A percentile compares a stretch with the other conserved stretches of the same genome.
phyloP scores from a whole-genome alignment of 1,140 invertebrate species.

The Tyrophagus putrescentiae region DNA sequence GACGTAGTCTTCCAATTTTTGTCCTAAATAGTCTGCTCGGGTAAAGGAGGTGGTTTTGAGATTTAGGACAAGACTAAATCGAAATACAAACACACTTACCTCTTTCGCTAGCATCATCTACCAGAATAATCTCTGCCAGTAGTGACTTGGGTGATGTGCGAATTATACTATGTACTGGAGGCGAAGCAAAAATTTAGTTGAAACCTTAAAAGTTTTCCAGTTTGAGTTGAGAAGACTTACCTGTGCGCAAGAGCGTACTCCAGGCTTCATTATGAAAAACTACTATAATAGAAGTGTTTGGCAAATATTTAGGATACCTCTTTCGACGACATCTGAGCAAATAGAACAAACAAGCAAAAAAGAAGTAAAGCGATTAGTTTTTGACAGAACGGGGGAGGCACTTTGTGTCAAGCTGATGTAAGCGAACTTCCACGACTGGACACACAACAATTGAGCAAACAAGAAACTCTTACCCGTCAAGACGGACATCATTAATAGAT shows the following conservation, averaged over 20 bases:
- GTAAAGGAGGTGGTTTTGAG: not conserved
- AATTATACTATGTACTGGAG: constrained; percentile 35
- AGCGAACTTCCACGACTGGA: too few relatives aligned
- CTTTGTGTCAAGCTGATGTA: too few relatives aligned
- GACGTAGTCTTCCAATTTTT: constrained; percentile 76
- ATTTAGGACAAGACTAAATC: constrained; percentile 19
- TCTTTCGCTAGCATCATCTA: constrained; percentile 39
- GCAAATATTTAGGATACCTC: constrained; percentile 26
- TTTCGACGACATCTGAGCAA: constrained; percentile 26
- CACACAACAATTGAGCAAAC: too few relatives aligned
- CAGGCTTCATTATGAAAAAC: constrained; percentile 42
- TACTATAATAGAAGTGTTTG: constrained; percentile 36
- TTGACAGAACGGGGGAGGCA: too few relatives aligned
- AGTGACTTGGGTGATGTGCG: constrained; percentile 34
- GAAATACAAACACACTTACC: constrained; percentile 24
- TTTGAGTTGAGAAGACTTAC: constrained; percentile 1
- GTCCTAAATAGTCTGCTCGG: constrained; percentile 64
- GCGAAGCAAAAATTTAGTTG: not conserved
- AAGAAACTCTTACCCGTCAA: constrained; percentile 55
- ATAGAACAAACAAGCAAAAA: not conserved
- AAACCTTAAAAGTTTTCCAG: not conserved
- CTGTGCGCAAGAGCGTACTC: constrained; percentile 37
- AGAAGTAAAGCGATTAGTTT: not conserved
- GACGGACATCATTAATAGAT: constrained; percentile 80
- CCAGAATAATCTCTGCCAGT: constrained; percentile 38